Evolutionary conservation across 2,888 invertebrate species (phyloP).

Genomic region (Isotomurus palustris): DNA sequence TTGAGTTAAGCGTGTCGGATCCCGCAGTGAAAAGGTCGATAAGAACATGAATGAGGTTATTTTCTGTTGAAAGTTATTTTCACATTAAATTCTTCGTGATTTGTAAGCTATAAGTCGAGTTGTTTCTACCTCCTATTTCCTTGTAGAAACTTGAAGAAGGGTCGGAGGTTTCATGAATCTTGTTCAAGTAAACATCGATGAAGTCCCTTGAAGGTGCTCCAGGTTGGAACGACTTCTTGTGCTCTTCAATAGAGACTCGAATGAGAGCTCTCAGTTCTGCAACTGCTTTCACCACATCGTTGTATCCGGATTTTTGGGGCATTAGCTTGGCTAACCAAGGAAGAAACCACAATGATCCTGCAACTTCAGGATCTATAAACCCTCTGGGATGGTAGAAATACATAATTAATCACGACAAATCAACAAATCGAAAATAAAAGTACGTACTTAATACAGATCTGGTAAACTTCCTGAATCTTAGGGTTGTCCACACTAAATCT

Average conservation of each 20-base stretch:
- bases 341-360: slow-evolving; percentile 34
- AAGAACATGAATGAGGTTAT: slow-evolving; percentile 30
- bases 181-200: slow-evolving; percentile 19
- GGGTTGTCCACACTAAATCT: slow-evolving; percentile 33
- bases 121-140: slow-evolving; percentile 27
- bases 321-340: slow-evolving; percentile 33
- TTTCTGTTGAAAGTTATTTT: slow-evolving; percentile 14
- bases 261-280: slow-evolving; percentile 25
- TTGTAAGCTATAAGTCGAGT: no score
- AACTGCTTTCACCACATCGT: slow-evolving; percentile 25
- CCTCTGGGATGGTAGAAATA: slow-evolving; percentile 18
- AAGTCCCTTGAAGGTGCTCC: slow-evolving; percentile 11
- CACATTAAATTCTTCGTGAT: no score
- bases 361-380: slow-evolving; percentile 40
- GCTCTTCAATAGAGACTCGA: slow-evolving; percentile 22
- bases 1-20: slow-evolving; percentile 32
- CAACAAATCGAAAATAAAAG: no score
- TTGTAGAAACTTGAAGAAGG: slow-evolving; percentile 35
- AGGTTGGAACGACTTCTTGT: slow-evolving; percentile 10
- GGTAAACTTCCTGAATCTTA: slow-evolving; percentile 23
- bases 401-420: not conserved
- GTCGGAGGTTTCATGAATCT: slow-evolving; percentile 28
- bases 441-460: slow-evolving; percentile 33
- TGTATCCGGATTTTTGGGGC: slow-evolving; percentile 32
- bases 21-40: slow-evolving; percentile 37